Percentiles rank a stretch among this genome's conserved stretches.
phyloP scores from a whole-genome alignment of 2,888 invertebrate species.

The Cheilosia soror region DNA sequence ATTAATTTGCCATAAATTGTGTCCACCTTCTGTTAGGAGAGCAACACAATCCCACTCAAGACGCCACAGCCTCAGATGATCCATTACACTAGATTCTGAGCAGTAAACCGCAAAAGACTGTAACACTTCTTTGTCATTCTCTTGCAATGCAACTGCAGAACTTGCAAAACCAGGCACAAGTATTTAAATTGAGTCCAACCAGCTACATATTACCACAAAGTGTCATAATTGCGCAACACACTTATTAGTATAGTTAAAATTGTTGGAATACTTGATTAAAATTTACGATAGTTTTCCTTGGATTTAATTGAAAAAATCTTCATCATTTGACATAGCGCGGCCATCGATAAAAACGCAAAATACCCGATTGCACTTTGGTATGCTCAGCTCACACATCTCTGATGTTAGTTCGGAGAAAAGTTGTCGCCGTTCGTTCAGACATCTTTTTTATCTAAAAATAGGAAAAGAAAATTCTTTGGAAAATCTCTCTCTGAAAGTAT shows the following conservation, averaged over 20 bases:
- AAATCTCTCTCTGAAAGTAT: conserved; percentile 44
- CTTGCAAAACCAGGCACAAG: conserved; percentile 1
- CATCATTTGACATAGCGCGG: conserved; percentile 12
- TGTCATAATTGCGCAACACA: conserved; percentile 47
- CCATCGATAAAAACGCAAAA: conserved; percentile 63
- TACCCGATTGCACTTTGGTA: conserved; percentile 48
- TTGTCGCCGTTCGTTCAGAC: conserved; percentile 49
- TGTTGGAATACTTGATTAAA: conserved; percentile 29
- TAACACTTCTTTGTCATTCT: conserved; percentile 32
- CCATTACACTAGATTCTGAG: conserved; percentile 53
- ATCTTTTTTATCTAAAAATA: conserved; percentile 63
- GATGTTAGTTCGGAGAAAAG: conserved; percentile 32
- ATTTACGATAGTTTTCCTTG: conserved; percentile 24
- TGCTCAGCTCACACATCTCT: conserved; percentile 18
- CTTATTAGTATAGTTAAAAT: conserved; percentile 36
- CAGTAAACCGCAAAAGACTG: conserved; percentile 46
- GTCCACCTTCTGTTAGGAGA: conserved; percentile 59
- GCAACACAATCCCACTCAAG: conserved; percentile 38
- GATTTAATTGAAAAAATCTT: conserved; percentile 51
- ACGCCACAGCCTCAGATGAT: conserved; percentile 56
- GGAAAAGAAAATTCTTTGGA: conserved; percentile 66
- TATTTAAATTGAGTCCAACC: conserved; percentile 49
- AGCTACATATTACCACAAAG: conserved; percentile 19
- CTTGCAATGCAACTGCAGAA: neutral
- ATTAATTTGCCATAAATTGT: conserved; percentile 62